Percentiles rank a stretch among this genome's conserved stretches.
phyloP scores from a whole-genome alignment of 2,113 vertebrate genomes.

The Charadrius vociferus region DNA sequence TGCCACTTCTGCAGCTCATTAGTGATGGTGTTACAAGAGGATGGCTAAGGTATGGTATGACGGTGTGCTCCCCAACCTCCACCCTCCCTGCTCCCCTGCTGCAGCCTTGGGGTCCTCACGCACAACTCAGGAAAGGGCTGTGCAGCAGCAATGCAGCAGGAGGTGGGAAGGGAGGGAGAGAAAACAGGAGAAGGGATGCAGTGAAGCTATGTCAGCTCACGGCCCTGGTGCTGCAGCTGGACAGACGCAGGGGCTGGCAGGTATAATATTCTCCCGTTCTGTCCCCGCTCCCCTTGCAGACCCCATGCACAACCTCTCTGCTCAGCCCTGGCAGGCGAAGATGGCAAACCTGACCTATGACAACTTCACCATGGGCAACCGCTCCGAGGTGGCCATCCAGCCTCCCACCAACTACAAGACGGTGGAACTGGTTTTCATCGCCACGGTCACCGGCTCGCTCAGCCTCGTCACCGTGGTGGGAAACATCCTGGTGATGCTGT shows the following conservation, averaged over 20 bases:
- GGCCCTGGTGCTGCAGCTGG: neutral
- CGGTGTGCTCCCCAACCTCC: neutral
- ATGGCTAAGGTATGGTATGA: neutral
- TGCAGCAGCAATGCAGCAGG: neutral
- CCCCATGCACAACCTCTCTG: conserved; percentile 76
- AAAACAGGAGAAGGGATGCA: neutral
- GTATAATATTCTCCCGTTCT: conserved; percentile 6
- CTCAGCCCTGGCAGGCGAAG: conserved; percentile 52
- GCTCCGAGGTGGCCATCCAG: conserved; percentile 38
- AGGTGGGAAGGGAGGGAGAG: neutral
- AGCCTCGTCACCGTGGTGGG: conserved; percentile 97
- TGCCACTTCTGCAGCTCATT: neutral
- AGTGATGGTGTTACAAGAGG: neutral
- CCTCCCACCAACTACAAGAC: conserved; percentile 84
- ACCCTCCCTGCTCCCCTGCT: neutral
- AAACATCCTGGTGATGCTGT: conserved; percentile 97
- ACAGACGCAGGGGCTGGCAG: neutral
- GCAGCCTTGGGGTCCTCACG: neutral
- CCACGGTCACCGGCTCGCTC: conserved; percentile 91
- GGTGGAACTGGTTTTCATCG: conserved; percentile 94
- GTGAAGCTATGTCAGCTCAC: neutral
- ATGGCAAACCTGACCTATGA: conserved; percentile 84
- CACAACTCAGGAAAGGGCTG: neutral
- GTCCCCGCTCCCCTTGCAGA: conserved; percentile 62
- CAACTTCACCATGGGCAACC: conserved; percentile 73